A percentile compares a stretch with the other conserved stretches of the same genome.
Evolutionary conservation across 2,113 vertebrate species (phyloP).

Genomic region (Manacus vitellinus): DNA sequence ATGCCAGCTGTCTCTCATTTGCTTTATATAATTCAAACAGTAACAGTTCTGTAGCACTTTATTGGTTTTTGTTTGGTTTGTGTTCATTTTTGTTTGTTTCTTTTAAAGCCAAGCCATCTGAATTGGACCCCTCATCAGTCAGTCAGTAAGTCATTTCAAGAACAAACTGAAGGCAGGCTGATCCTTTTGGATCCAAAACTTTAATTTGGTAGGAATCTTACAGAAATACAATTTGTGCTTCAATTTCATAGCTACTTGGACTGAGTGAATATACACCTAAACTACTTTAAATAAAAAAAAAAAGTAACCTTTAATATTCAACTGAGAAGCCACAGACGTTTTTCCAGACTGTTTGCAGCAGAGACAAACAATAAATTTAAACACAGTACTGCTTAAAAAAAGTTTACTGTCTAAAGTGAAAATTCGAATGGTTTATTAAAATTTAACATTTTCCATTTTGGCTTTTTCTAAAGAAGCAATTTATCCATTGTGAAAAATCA

Average conservation of each 20-base stretch:
- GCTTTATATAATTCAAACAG: conserved; percentile 70
- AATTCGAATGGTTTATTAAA: conserved; percentile 59
- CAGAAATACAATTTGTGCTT: conserved; percentile 72
- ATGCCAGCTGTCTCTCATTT: conserved; percentile 74
- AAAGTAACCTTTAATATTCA: conserved; percentile 33
- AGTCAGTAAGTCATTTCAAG: conserved; percentile 23
- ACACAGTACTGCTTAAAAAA: conserved; percentile 59
- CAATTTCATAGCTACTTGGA: conserved; percentile 66
- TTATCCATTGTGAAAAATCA: conserved; percentile 45
- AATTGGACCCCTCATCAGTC: conserved; percentile 36
- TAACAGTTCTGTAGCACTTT: conserved; percentile 68
- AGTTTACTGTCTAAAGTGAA: conserved; percentile 49
- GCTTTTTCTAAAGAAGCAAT: conserved; percentile 63
- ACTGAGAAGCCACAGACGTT: conserved; percentile 67
- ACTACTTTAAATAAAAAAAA: conserved; percentile 38
- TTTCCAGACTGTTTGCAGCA: conserved; percentile 67
- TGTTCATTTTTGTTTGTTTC: not conserved
- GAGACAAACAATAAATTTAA: conserved; percentile 63
- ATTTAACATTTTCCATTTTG: conserved; percentile 51
- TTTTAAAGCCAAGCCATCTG: conserved; percentile 65
- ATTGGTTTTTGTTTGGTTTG: not conserved
- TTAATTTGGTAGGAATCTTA: conserved; percentile 55
- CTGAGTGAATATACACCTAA: conserved; percentile 70
- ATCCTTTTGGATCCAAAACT: conserved; percentile 52
- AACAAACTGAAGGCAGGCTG: conserved; percentile 53